Evolutionary conservation across 2,113 vertebrate species (phyloP).

Genomic region (pig (Sus scrofa)): DNA sequence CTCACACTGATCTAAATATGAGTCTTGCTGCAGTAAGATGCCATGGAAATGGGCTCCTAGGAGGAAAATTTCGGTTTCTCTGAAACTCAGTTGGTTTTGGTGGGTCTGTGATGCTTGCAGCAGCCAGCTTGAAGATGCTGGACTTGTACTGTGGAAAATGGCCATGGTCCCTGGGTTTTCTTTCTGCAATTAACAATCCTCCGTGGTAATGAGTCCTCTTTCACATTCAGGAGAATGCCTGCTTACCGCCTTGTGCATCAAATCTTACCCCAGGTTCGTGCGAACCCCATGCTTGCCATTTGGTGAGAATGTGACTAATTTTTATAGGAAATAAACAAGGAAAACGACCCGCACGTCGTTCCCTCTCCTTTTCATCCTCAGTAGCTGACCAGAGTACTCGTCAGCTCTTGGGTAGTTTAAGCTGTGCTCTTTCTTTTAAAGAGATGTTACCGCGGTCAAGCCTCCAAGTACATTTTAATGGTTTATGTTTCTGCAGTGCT

Average conservation of each 20-base stretch:
- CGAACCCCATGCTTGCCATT: background rate
- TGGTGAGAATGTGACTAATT: slow-evolving; percentile 5
- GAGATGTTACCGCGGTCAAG: background rate
- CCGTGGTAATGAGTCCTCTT: background rate
- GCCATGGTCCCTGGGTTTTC: background rate
- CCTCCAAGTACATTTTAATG: background rate
- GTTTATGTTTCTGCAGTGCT: background rate
- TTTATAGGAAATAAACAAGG: background rate
- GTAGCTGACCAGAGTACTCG: background rate
- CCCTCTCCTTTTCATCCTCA: background rate
- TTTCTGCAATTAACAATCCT: slow-evolving; percentile 14
- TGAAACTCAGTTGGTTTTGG: background rate
- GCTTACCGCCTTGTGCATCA: background rate
- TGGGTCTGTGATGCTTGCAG: background rate
- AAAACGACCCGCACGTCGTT: background rate
- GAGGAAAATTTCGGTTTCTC: background rate
- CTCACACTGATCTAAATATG: background rate
- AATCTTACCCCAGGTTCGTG: background rate
- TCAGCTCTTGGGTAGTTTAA: background rate
- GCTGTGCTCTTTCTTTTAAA: background rate
- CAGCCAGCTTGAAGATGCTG: background rate
- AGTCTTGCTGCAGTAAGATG: background rate
- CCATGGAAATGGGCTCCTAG: background rate
- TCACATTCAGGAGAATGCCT: background rate
- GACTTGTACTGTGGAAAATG: background rate